A percentile compares a stretch with the other conserved stretches of the same genome.
Conservation (phyloP, 2,797 vertebrate genomes). For the Argentina silus region DNA sequence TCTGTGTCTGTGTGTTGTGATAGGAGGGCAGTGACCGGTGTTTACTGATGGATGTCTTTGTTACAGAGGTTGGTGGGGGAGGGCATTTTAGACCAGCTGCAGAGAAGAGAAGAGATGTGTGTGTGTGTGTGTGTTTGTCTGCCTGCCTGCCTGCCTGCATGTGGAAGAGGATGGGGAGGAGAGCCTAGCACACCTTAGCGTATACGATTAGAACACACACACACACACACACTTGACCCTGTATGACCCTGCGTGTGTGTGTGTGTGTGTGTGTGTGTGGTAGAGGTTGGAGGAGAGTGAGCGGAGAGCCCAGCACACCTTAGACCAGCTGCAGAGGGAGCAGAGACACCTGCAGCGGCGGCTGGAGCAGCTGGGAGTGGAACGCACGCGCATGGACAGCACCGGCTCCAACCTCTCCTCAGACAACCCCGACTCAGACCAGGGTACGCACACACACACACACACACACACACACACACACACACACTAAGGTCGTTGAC, state of each 20-base stretch:
- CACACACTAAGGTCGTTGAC: background rate
- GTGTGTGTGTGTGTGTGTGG: background rate
- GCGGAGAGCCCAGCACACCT: slow-evolving; percentile 86
- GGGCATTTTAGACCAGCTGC: background rate
- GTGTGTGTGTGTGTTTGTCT: background rate
- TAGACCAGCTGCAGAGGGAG: slow-evolving; percentile 93
- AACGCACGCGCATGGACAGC: slow-evolving; percentile 90
- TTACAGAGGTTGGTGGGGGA: background rate
- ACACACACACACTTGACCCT: background rate
- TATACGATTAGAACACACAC: background rate
- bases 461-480: background rate
- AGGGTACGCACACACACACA: slow-evolving; percentile 77
- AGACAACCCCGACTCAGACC: slow-evolving; percentile 90
- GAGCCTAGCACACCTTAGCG: no score
- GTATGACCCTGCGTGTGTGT: background rate
- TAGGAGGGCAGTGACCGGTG: background rate
- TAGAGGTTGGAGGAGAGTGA: slow-evolving; percentile 94
- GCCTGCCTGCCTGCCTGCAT: background rate
- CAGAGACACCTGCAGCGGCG: slow-evolving; percentile 91
- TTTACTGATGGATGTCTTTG: background rate
- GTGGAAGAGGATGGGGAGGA: background rate
- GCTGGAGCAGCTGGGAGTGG: slow-evolving; percentile 91
- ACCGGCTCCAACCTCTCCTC: slow-evolving; percentile 85
- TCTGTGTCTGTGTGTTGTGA: background rate
- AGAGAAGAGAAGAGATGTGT: no score